Conservation (phyloP, 1,140 invertebrate species). For the Heliothis subflexa region DNA sequence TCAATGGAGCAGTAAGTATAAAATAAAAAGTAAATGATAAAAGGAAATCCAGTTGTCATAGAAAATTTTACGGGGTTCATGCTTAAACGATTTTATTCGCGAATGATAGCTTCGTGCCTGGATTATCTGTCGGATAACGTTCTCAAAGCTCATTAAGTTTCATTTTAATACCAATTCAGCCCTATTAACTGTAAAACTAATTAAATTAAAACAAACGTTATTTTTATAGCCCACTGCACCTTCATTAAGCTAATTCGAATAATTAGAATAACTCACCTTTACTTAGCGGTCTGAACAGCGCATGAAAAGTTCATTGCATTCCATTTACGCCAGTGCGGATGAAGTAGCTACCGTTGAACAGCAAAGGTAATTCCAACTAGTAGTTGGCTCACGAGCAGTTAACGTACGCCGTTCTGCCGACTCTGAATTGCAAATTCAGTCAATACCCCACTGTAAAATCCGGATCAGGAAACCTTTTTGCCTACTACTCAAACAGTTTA, state of each 20-base stretch:
- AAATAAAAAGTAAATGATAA: no score
- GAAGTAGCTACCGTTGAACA: slow-evolving; percentile 37
- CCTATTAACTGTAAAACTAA: neutral
- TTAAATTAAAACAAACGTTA: slow-evolving; percentile 33
- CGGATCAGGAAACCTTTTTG: slow-evolving; percentile 12
- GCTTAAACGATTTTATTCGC: no score
- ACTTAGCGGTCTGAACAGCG: slow-evolving; percentile 16
- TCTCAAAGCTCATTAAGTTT: neutral
- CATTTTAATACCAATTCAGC: neutral
- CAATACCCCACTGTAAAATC: slow-evolving; percentile 35
- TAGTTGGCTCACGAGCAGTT: slow-evolving; percentile 44
- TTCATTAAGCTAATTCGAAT: slow-evolving; percentile 36
- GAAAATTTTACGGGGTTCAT: no score
- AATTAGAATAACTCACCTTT: slow-evolving; percentile 25
- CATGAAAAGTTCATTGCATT: slow-evolving; percentile 44
- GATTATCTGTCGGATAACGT: no score
- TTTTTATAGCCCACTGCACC: slow-evolving; percentile 31
- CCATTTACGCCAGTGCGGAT: slow-evolving; percentile 17
- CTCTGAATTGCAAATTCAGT: slow-evolving; percentile 47
- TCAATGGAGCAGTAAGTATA: neutral
- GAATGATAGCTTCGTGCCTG: no score
- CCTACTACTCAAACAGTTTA: slow-evolving; percentile 8
- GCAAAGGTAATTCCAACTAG: slow-evolving; percentile 43
- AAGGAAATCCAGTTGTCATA: no score
- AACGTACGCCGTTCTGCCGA: slow-evolving; percentile 41